These are phyloP conservation scores for Muschampia plurimacula DNA, from an alignment of 2,888 invertebrate species.

Conservation along the genomic window DNA sequence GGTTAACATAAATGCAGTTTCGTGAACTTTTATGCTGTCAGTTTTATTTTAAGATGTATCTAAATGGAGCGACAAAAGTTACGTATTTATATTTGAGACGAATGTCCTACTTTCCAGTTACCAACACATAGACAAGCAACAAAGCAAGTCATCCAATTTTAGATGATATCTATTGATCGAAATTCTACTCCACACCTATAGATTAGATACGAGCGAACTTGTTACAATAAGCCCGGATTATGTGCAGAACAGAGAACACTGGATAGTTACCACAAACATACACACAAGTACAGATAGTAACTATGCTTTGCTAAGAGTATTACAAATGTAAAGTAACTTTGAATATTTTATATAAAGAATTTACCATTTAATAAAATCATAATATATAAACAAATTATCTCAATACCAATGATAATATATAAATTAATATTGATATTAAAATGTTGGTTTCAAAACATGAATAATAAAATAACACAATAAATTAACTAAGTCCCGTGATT, in stretches of 20 bases:
- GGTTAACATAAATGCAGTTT: not conserved
- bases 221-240: constrained; percentile 43
- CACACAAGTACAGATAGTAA: constrained; percentile 13
- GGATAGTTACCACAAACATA: constrained; percentile 3
- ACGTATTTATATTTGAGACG: constrained; percentile 21
- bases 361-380: too few species aligned
- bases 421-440: not conserved
- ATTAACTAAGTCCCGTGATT: too few species aligned
- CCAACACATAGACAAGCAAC: constrained; percentile 19
- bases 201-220: constrained; percentile 50
- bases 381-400: not conserved
- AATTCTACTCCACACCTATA: constrained; percentile 39
- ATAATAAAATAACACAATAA: too few species aligned
- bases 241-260: constrained; percentile 27
- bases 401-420: not conserved
- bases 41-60: constrained; percentile 10
- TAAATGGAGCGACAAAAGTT: constrained; percentile 18
- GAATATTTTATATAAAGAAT: too few species aligned
- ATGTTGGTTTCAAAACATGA: too few species aligned
- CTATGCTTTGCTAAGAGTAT: too few species aligned
- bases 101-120: constrained; percentile 25
- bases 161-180: constrained; percentile 49
- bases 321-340: too few species aligned
- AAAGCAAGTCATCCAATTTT: constrained; percentile 43
- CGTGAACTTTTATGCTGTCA: not conserved